These are phyloP conservation scores for Brachionus plicatilis DNA, from an alignment of 1,140 invertebrate species.

Conservation along the genomic window DNA sequence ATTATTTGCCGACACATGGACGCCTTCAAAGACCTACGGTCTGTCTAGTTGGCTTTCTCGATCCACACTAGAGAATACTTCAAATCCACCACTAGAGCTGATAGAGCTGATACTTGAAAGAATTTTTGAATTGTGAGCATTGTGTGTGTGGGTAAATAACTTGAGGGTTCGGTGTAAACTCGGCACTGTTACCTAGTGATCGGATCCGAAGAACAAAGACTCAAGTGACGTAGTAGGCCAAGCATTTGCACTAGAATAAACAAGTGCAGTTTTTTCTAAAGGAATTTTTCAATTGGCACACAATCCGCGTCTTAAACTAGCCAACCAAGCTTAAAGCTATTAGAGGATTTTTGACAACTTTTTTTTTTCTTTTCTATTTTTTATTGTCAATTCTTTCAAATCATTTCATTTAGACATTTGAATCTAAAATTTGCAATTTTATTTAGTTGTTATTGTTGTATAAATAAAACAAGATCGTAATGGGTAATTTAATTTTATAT, in stretches of 20 bases:
- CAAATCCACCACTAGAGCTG: not conserved
- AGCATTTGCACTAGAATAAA: not conserved
- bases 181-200: not conserved
- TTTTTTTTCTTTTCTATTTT: not conserved
- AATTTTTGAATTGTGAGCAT: not conserved
- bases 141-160: not conserved
- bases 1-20: not conserved
- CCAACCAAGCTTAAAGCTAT: not conserved
- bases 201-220: no score
- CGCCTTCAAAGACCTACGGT: not conserved
- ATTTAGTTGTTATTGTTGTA: not conserved
- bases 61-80: not conserved
- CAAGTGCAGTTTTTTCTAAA: not conserved
- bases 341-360: not conserved
- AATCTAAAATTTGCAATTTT: no score
- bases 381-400: no score
- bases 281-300: not conserved
- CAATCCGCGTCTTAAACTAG: not conserved
- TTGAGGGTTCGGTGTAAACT: not conserved
- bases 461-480: not conserved
- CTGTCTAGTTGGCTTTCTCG: not conserved
- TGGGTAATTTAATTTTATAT: slow-evolving; percentile 30
- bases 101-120: not conserved
- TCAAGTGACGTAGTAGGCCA: not conserved
- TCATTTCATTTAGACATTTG: no score